These are phyloP conservation scores for Engraulis encrasicolus DNA, from an alignment of 2,113 vertebrate genomes.

Conservation along the genomic window DNA sequence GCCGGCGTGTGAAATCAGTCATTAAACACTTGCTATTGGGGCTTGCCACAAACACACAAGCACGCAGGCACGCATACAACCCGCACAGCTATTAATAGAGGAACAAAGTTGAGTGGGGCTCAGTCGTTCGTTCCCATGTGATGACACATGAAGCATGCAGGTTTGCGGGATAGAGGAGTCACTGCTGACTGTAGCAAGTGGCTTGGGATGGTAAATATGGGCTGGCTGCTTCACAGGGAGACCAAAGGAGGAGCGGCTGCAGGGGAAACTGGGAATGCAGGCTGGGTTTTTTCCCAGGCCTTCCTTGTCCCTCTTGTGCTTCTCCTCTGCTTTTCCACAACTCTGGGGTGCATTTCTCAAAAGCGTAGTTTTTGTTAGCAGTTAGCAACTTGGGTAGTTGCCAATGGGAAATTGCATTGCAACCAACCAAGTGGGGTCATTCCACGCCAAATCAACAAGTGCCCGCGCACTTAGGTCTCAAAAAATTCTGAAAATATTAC, in stretches of 20 bases:
- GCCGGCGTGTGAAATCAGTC: conserved; percentile 32
- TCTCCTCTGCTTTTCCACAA: not conserved
- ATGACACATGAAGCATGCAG: not conserved
- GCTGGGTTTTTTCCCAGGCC: not conserved
- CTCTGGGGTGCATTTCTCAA: too few species aligned
- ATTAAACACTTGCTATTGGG: conserved; percentile 37
- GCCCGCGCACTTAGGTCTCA: too few species aligned
- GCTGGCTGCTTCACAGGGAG: not conserved
- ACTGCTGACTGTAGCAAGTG: not conserved
- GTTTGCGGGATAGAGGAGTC: not conserved
- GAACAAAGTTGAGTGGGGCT: conserved; percentile 3
- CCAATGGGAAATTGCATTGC: too few species aligned
- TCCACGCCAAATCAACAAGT: too few species aligned
- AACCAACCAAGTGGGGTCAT: too few species aligned
- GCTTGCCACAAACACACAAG: conserved; percentile 1
- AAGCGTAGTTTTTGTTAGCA: too few species aligned
- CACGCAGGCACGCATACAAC: not conserved
- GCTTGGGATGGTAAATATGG: not conserved
- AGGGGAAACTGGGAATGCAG: too few species aligned
- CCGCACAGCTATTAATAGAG: not conserved
- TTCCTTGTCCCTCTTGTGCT: not conserved
- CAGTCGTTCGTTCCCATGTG: not conserved
- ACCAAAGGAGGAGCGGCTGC: not conserved
- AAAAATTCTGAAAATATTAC: too few species aligned
- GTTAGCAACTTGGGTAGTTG: too few species aligned